Percentiles rank a stretch among this genome's conserved stretches.
Conservation (phyloP, 2,888 invertebrate species). For the Oscheius sp. region DNA sequence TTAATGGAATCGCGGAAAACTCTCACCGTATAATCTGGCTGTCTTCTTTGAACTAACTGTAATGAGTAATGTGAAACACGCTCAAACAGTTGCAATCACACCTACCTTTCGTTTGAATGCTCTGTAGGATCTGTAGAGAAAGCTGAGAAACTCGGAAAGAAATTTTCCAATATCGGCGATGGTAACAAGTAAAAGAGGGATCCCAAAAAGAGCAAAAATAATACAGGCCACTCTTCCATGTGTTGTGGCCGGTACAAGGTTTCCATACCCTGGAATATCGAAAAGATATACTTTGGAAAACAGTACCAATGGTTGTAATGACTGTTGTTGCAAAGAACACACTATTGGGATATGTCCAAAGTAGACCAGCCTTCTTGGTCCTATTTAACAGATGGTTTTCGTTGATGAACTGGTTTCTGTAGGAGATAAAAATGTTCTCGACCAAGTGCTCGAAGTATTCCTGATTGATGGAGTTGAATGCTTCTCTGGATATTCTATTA, state of each 20-base stretch:
- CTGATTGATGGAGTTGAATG: conserved; percentile 70
- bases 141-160: conserved; percentile 71
- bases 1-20: conserved; percentile 12
- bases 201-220: conserved; percentile 72
- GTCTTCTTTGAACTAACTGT: conserved; percentile 20
- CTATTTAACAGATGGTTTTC: conserved; percentile 69
- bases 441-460: conserved; percentile 70
- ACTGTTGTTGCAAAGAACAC: conserved; percentile 74
- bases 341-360: conserved; percentile 73
- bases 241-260: conserved; percentile 64
- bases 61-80: not conserved
- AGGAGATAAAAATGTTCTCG: conserved; percentile 60
- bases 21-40: conserved; percentile 19
- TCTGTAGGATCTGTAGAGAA: conserved; percentile 68
- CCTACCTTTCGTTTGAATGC: conserved; percentile 69
- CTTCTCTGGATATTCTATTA: conserved; percentile 68
- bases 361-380: conserved; percentile 64
- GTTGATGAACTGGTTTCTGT: conserved; percentile 72
- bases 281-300: not conserved
- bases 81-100: not conserved
- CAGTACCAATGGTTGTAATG: conserved; percentile 72
- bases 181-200: conserved; percentile 72
- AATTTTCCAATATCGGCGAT: conserved; percentile 73
- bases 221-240: conserved; percentile 72
- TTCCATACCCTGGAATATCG: conserved; percentile 37